These are phyloP conservation scores for Cepphus grylle DNA, from an alignment of 2,113 vertebrate genomes.

Conservation along the genomic window DNA sequence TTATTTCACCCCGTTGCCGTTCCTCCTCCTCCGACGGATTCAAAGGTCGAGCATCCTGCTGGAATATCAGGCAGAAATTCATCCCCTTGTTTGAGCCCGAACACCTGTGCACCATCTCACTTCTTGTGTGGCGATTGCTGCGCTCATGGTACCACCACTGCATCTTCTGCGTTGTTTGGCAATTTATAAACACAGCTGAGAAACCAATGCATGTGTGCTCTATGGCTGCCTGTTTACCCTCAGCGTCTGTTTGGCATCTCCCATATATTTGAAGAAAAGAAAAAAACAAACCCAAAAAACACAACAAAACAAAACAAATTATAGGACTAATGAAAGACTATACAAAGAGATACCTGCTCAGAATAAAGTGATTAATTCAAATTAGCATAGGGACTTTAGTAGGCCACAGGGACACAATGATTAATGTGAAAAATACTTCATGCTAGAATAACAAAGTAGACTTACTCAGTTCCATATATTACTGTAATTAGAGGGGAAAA, in stretches of 20 bases:
- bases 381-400: constrained; percentile 27
- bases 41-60: neutral
- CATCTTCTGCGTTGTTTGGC: neutral
- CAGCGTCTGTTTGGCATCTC: neutral
- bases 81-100: neutral
- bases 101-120: neutral
- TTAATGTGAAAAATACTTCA: constrained; percentile 41
- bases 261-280: neutral
- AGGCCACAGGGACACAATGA: neutral
- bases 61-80: neutral
- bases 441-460: constrained; percentile 47
- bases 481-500: neutral
- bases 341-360: constrained; percentile 11
- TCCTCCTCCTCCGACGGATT: neutral
- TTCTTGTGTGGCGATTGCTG: neutral
- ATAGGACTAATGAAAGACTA: neutral
- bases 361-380: constrained; percentile 41
- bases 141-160: neutral
- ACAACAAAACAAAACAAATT: neutral
- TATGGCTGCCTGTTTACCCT: neutral
- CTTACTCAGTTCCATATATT: constrained; percentile 7
- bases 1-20: neutral
- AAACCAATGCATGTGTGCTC: neutral
- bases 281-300: neutral
- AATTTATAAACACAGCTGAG: neutral